Evolutionary conservation across 2,113 vertebrate species (phyloP).

Genomic region (Saguinus midas): DNA sequence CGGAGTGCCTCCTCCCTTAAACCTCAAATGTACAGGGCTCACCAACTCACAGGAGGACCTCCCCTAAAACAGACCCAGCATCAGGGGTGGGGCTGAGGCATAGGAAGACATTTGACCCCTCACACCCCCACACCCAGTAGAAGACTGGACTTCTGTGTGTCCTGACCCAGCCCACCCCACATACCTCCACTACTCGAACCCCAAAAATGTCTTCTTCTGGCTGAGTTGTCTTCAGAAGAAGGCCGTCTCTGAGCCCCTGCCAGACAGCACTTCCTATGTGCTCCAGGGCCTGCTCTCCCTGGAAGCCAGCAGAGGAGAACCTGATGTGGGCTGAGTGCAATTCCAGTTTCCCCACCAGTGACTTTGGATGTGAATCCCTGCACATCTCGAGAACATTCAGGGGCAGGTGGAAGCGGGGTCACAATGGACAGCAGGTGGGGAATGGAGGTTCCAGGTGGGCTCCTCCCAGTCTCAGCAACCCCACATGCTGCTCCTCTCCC

Average conservation of each 20-base stretch:
- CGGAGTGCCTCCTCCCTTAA: background rate
- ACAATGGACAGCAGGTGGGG: background rate
- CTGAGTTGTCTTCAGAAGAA: too few relatives aligned
- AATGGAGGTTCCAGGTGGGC: background rate
- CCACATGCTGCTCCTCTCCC: background rate
- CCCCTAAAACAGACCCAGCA: background rate
- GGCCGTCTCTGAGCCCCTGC: background rate
- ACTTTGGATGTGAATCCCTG: background rate
- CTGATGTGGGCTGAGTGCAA: rapidly evolving
- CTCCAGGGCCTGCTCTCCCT: background rate
- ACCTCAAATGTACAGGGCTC: too few relatives aligned
- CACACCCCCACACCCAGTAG: rapidly evolving
- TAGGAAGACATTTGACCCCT: rapidly evolving
- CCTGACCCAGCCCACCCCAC: too few relatives aligned
- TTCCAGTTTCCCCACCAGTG: background rate
- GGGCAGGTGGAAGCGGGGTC: background rate
- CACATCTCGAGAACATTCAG: background rate
- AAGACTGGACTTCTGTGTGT: background rate
- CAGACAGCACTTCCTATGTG: rapidly evolving
- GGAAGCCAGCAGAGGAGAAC: background rate
- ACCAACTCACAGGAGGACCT: background rate
- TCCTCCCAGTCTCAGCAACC: background rate
- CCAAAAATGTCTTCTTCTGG: background rate
- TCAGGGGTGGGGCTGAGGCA: background rate
- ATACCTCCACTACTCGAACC: background rate